Conservation (phyloP, 2,797 vertebrate species). For the Vireo griseus region DNA sequence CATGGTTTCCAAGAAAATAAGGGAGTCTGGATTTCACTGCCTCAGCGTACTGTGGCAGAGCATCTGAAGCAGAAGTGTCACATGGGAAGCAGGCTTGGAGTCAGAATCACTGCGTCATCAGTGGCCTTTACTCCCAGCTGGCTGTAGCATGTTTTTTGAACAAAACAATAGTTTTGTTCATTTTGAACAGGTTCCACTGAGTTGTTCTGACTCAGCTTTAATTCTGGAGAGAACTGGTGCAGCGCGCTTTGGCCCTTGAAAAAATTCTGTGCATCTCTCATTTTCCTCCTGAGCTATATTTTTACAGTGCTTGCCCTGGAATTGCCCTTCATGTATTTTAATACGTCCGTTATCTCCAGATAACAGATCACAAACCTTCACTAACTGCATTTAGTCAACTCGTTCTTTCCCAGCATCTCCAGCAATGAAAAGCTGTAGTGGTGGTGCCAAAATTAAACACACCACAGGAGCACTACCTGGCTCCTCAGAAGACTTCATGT, state of each 20-base stretch:
- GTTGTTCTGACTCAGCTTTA: neutral
- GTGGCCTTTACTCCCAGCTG: neutral
- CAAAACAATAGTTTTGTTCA: neutral
- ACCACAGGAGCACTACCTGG: neutral
- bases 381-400: neutral
- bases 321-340: neutral
- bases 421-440: neutral
- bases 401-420: neutral
- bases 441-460: neutral
- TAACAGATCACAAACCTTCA: neutral
- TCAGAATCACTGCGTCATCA: neutral
- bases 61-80: neutral
- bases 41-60: neutral
- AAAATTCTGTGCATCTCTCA: fast-evolving
- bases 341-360: neutral
- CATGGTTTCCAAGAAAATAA: neutral
- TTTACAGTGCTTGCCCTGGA: neutral
- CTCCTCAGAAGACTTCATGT: neutral
- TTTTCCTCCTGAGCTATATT: neutral
- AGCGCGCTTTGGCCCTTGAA: fast-evolving
- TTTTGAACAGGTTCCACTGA: neutral
- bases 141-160: neutral
- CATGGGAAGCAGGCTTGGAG: neutral
- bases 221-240: neutral
- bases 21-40: neutral